Evolutionary conservation across 2,797 vertebrate species (phyloP).

Genomic region (Gallinago solitaria): DNA sequence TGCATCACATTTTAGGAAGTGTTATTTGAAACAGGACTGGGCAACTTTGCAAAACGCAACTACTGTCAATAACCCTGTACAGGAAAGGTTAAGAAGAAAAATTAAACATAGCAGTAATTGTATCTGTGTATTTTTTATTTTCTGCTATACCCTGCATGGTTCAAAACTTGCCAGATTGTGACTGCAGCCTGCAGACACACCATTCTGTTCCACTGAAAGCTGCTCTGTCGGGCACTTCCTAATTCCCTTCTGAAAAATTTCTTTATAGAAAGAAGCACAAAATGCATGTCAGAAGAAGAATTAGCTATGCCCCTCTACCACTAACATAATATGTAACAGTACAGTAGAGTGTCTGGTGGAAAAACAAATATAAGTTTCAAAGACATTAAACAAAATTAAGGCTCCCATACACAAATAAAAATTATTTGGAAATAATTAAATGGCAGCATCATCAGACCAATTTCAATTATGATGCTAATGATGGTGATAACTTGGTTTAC

Average conservation of each 20-base stretch:
- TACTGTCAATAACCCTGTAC: background rate
- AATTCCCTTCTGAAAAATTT: background rate
- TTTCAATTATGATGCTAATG: background rate
- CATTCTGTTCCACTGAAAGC: background rate
- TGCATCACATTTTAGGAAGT: background rate
- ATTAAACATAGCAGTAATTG: background rate
- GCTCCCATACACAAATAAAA: background rate
- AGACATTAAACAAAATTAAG: background rate
- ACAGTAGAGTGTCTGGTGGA: background rate
- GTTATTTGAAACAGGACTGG: background rate
- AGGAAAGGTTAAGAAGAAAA: background rate
- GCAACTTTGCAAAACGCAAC: background rate
- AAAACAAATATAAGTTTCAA: background rate
- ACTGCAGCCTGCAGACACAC: background rate
- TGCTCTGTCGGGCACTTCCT: background rate
- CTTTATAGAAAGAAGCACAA: background rate
- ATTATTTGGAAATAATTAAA: background rate
- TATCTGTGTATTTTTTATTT: background rate
- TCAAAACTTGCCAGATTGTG: background rate
- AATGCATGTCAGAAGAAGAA: background rate
- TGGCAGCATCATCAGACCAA: fast-evolving
- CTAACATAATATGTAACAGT: background rate
- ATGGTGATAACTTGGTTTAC: background rate
- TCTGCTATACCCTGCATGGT: background rate
- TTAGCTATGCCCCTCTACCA: background rate